Evolutionary conservation across 2,888 invertebrate species (phyloP), one percentile per base, ranked within the genome.

Genomic region (Dryomyza anilis): DNA sequence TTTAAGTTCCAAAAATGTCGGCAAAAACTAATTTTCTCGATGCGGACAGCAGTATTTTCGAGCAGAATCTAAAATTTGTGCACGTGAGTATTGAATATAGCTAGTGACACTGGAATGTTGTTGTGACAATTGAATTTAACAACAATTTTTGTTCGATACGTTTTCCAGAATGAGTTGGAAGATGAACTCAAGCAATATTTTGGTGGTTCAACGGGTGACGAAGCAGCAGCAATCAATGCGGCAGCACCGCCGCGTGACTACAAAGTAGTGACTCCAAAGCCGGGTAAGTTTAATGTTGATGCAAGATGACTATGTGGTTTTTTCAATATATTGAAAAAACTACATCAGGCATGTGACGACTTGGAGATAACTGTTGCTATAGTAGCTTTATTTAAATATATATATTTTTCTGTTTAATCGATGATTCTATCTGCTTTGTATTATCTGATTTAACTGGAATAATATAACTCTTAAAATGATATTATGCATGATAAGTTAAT

Each of bases 261-360:
- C 2, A 88, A 88, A 77, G 82, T 89, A 64, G 87, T 91, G 2
- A 89, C 88, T 78, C 91, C 91, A 43, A 85, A 78, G 67, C 89
- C 91, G 80, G 91, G 91, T 90, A 85, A 84, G 73, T 71, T 5
- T 33, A 33, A 33, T 33, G 12, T 39, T n/a, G n/a, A n/a, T n/a
- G n/a, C n/a, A n/a, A n/a, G n/a, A n/a, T n/a, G n/a, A n/a, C n/a
- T n/a, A n/a, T n/a, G n/a, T n/a, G n/a, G n/a, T n/a, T n/a, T n/a
- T n/a, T n/a, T n/a, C n/a, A n/a, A n/a, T n/a, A n/a, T n/a, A n/a
- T n/a, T n/a, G n/a, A n/a, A n/a, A n/a, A n/a, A n/a, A n/a, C n/a
- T n/a, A n/a, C n/a, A n/a, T n/a, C n/a, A n/a, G n/a, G n/a, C n/a
- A n/a, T n/a, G n/a, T n/a, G n/a, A n/a, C n/a, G n/a, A n/a, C n/a